Conservation (phyloP, 2,888 invertebrate genomes). For the Conistra vaccinii region DNA sequence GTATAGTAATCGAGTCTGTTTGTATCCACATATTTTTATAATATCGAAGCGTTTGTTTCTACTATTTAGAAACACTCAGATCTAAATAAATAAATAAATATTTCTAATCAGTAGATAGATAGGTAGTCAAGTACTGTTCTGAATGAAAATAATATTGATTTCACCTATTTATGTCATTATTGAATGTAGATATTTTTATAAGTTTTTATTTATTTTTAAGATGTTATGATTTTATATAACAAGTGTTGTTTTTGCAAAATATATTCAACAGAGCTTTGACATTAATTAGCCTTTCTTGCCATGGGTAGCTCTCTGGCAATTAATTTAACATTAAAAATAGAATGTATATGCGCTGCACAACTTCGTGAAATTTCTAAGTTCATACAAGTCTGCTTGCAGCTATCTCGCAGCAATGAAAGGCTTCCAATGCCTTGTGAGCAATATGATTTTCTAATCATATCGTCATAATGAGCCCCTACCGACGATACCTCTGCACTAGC, state of each 20-base stretch:
- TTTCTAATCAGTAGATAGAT: slow-evolving; percentile 11
- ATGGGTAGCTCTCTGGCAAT: slow-evolving; percentile 66
- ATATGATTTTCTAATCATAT: neutral
- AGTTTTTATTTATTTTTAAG: slow-evolving; percentile 39
- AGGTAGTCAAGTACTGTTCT: neutral
- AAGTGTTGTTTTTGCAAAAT: slow-evolving; percentile 17
- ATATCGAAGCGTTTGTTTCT: neutral
- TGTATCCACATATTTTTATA: slow-evolving; percentile 4
- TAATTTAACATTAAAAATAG: neutral
- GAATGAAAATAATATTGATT: slow-evolving; percentile 8
- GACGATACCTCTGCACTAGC: neutral
- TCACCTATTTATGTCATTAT: neutral
- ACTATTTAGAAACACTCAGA: neutral
- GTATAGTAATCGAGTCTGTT: slow-evolving; percentile 15
- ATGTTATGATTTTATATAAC: slow-evolving; percentile 16
- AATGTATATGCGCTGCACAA: neutral
- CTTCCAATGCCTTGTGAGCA: slow-evolving; percentile 7
- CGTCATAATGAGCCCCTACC: neutral
- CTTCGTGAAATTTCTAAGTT: slow-evolving; percentile 10
- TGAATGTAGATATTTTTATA: slow-evolving; percentile 34
- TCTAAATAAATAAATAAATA: slow-evolving; percentile 4
- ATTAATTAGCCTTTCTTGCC: slow-evolving; percentile 62
- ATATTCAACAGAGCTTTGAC: slow-evolving; percentile 26
- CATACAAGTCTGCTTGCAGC: neutral
- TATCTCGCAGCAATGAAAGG: neutral